Conservation (phyloP, 2,797 vertebrate genomes). For the Hydrocynus forskahlii region DNA sequence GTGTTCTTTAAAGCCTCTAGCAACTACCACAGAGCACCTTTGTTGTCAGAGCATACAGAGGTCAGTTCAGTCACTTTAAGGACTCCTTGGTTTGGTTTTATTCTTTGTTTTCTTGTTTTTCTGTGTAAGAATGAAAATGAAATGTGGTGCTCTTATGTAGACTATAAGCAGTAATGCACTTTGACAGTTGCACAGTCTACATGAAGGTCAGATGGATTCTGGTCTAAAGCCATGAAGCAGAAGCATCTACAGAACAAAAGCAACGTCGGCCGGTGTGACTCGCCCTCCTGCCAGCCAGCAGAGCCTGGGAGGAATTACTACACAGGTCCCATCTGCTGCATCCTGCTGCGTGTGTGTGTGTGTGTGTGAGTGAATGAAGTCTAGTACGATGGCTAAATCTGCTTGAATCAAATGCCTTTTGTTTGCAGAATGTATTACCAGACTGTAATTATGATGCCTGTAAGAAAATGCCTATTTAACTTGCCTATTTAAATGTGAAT, state of each 20-base stretch:
- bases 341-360: background rate
- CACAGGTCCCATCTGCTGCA: background rate
- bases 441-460: background rate
- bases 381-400: background rate
- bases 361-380: background rate
- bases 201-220: background rate
- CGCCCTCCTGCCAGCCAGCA: conserved; percentile 22
- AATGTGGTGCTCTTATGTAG: background rate
- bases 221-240: background rate
- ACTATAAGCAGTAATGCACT: background rate
- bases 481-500: background rate
- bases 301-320: conserved; percentile 7
- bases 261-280: background rate
- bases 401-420: background rate
- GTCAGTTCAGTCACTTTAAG: background rate
- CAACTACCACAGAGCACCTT: background rate
- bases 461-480: background rate
- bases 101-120: background rate
- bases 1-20: too few relatives aligned
- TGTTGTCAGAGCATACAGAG: background rate
- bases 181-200: background rate
- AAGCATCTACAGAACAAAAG: background rate
- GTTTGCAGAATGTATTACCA: background rate
- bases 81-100: background rate
- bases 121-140: background rate